Base-by-base conservation (phyloP, 2,113 vertebrate species). In the Brachypteracias leptosomus region DNA sequence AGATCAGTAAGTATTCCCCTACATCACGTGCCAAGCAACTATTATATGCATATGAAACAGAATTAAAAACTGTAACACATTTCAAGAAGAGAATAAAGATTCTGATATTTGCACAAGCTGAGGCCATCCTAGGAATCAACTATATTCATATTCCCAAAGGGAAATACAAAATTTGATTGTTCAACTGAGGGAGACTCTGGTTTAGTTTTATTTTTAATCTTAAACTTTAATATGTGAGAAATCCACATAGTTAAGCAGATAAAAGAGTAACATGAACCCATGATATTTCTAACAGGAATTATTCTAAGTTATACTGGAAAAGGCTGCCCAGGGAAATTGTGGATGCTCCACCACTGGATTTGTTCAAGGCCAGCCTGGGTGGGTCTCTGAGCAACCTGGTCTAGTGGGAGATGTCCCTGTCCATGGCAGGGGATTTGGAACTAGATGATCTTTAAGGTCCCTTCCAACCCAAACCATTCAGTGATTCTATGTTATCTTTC, bases 131-230 rank as follows among this genome's bases (percentile, higher is more conserved):
- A 54, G 40, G 12, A 88, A 85, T 40, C 14, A 44, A 5, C 36
- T 58, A 3, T 10, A 4, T 25, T 13, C 9, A 7, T 49, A 89
- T 55, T 80, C 19, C 6, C 21, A 12, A 4, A 42, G 2, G 10
- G 18, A 86, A 76, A 72, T 24, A 12, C 4, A 47, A 78, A 52
- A 65, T 28, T 20, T 52, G 12, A 18, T 31, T 29, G 4, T 49
- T 57, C 8, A 59, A 0, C 40, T n/a, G 22, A 40, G 7, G 10
- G 7, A 49, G 2, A n/a, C 2, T n/a, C 21, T 22, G 16, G 5
- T 65, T 90, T 79, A 0, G 5, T 77, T 49, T 82, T 9, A 19
- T 67, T 78, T 62, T 2, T 33, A 71, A n/a, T 62, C 36, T 66
- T 87, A 59, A 81, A 84, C 20, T 66, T 66, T 33, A 38, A 1